Conservation (phyloP, 1,140 invertebrate species). For the Chymomyza costata region DNA sequence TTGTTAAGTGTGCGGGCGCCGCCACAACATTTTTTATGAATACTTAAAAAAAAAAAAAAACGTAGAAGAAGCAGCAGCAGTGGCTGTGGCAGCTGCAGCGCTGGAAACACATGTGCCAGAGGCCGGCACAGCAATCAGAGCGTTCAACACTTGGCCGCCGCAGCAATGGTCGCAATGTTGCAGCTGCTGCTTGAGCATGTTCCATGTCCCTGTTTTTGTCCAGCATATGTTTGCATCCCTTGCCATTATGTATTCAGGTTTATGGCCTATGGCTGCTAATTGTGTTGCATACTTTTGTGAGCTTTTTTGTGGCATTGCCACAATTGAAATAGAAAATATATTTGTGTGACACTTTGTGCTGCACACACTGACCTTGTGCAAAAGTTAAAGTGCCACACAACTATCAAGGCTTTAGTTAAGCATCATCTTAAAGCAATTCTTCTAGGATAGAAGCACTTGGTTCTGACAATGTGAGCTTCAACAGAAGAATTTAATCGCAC, state of each 20-base stretch:
- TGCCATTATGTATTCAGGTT: no score
- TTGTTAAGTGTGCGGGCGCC: slow-evolving; percentile 30
- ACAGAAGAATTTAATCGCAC: no score
- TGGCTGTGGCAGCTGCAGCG: background rate
- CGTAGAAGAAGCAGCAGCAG: slow-evolving; percentile 1
- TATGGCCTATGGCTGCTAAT: slow-evolving; percentile 57
- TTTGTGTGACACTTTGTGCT: slow-evolving; percentile 18
- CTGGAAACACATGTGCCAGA: no score
- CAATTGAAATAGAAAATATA: slow-evolving; percentile 1
- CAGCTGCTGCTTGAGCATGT: no score
- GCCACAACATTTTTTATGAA: slow-evolving; percentile 68
- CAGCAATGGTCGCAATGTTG: no score
- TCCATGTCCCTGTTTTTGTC: no score
- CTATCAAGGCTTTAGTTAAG: no score
- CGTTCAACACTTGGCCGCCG: slow-evolving; percentile 58
- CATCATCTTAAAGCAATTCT: no score
- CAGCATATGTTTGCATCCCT: slow-evolving; percentile 29
- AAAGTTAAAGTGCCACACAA: no score
- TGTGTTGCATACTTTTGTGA: slow-evolving; percentile 45
- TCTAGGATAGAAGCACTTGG: no score
- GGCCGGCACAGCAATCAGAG: slow-evolving; percentile 66
- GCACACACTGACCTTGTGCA: slow-evolving; percentile 20
- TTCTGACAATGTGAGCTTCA: no score
- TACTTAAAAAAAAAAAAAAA: slow-evolving; percentile 40
- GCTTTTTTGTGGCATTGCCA: no score